A percentile compares a stretch with the other conserved stretches of the same genome.
These are phyloP conservation scores for Scaptomyza caliginosa DNA, from an alignment of 2,888 invertebrate species.

Conservation along the genomic window DNA sequence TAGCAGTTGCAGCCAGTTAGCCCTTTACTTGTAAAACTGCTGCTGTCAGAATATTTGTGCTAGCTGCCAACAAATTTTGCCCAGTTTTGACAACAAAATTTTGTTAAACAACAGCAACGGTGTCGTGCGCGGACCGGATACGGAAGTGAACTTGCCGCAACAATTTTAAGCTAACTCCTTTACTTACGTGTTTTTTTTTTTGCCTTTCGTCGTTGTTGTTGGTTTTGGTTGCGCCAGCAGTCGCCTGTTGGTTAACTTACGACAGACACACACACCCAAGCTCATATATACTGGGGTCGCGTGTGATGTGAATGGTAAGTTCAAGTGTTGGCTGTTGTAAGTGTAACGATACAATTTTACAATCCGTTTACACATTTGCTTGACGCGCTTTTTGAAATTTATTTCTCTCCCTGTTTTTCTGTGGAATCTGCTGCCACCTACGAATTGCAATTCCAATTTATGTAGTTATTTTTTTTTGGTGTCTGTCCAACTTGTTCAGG, in stretches of 20 bases:
- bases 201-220: too few relatives aligned
- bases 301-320: constrained; percentile 80
- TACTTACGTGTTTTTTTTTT: constrained; percentile 17
- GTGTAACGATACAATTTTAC: constrained; percentile 19
- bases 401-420: background rate
- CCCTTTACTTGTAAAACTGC: constrained; percentile 26
- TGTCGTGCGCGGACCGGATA: constrained; percentile 34
- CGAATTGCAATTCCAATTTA: constrained; percentile 11
- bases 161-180: constrained; percentile 11
- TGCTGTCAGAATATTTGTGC: constrained; percentile 56
- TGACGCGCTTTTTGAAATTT: constrained; percentile 17
- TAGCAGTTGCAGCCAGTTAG: constrained; percentile 25
- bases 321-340: constrained; percentile 20
- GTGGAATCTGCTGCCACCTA: constrained; percentile 1
- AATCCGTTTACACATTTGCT: constrained; percentile 25
- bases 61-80: constrained; percentile 48
- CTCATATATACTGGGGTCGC: constrained; percentile 4
- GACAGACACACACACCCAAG: constrained; percentile 20
- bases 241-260: constrained; percentile 48
- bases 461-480: constrained; percentile 13
- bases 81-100: constrained; percentile 53
- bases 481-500: background rate
- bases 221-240: constrained; percentile 13
- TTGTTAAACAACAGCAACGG: constrained; percentile 58
- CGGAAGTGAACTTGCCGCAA: constrained; percentile 46